A percentile compares a stretch with the other conserved stretches of the same genome.
Conservation (phyloP, 2,888 invertebrate species). For the Dusona sp. region DNA sequence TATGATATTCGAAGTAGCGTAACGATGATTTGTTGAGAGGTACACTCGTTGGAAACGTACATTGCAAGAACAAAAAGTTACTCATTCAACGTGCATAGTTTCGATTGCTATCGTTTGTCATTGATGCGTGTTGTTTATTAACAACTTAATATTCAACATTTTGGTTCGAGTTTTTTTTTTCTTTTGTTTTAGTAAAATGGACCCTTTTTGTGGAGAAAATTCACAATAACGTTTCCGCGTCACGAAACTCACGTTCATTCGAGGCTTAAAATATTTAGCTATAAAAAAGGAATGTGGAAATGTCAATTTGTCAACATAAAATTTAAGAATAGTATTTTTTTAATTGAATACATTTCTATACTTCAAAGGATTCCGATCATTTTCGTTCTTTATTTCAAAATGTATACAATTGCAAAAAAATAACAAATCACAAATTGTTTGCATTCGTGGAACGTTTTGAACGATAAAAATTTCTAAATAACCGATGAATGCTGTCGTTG, state of each 20-base stretch:
- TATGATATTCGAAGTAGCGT: slow-evolving; percentile 8
- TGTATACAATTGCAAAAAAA: background rate
- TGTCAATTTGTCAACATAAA: background rate
- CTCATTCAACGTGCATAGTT: background rate
- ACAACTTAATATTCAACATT: background rate
- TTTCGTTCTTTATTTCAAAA: background rate
- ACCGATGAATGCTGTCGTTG: background rate
- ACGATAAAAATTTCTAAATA: slow-evolving; percentile 26
- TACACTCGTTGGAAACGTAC: slow-evolving; percentile 5
- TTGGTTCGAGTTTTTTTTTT: background rate
- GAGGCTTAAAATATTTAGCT: background rate
- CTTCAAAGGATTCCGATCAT: background rate
- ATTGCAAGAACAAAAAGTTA: slow-evolving; percentile 24
- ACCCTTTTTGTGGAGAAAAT: background rate
- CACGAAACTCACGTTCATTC: background rate
- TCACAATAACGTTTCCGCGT: background rate
- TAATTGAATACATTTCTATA: background rate
- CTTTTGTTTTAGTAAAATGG: background rate
- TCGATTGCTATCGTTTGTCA: slow-evolving; percentile 29
- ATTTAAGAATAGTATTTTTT: no score
- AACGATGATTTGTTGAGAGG: slow-evolving; percentile 28
- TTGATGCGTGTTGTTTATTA: background rate
- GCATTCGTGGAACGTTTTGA: background rate
- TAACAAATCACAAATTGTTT: background rate
- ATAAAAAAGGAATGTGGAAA: background rate